Conservation (phyloP, 2,888 invertebrate genomes). For the Rotaria sp. region DNA sequence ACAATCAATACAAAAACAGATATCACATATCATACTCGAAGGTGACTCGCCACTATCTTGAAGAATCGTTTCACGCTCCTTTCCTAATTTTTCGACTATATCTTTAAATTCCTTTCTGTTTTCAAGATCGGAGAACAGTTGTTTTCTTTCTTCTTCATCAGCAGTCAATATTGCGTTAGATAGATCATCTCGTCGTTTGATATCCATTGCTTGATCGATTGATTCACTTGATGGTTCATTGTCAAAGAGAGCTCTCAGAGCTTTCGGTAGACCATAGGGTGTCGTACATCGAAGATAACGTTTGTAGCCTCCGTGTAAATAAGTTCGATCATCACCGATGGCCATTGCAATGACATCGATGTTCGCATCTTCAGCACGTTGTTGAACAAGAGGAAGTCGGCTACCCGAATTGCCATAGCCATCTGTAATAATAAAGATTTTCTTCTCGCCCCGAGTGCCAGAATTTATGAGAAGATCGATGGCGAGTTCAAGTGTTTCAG, state of each 20-base stretch:
- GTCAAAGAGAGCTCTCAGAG: background rate
- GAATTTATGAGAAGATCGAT: background rate
- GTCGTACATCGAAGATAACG: background rate
- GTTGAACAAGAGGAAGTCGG: background rate
- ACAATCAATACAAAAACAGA: slow-evolving; percentile 6
- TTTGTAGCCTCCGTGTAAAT: background rate
- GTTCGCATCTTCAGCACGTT: background rate
- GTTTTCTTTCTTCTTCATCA: no score
- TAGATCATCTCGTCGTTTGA: no score
- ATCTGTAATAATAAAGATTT: background rate
- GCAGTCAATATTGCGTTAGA: no score
- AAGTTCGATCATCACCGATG: background rate
- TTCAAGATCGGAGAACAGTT: no score
- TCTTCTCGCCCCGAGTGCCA: background rate
- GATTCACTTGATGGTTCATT: background rate
- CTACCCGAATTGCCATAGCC: background rate
- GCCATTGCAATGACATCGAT: background rate
- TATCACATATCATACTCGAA: background rate
- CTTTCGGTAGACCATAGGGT: background rate
- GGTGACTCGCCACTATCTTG: background rate
- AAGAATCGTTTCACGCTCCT: background rate
- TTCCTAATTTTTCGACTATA: background rate
- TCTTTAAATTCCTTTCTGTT: background rate
- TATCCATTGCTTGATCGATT: no score
- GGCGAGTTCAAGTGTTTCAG: background rate